phyloP scores from a whole-genome alignment of 2,113 vertebrate species.

The Tachysurus fulvidraco region DNA sequence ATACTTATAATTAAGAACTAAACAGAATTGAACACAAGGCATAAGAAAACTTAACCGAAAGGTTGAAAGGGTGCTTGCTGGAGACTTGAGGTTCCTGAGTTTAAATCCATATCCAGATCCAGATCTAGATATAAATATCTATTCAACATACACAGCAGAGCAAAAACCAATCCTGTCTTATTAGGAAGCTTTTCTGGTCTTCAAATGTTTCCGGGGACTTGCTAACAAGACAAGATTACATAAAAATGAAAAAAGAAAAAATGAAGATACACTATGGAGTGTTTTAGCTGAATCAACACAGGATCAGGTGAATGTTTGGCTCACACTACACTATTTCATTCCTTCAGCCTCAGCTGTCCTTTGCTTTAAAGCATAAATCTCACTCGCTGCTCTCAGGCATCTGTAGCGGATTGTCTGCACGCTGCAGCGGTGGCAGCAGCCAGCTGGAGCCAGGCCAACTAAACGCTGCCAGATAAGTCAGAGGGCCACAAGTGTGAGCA shows the following conservation, averaged over 20 bases:
- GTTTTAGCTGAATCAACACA: slow-evolving; percentile 3
- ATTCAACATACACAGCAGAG: not conserved
- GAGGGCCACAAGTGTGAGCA: slow-evolving; percentile 56
- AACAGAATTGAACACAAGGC: not conserved
- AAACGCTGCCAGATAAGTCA: slow-evolving; percentile 62
- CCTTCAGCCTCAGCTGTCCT: slow-evolving; percentile 28
- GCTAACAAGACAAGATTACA: slow-evolving; percentile 7
- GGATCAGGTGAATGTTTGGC: slow-evolving; percentile 48
- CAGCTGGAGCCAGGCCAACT: slow-evolving; percentile 64
- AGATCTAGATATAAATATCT: not conserved
- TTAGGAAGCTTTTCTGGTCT: not conserved
- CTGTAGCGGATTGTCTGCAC: slow-evolving; percentile 45
- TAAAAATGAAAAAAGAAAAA: slow-evolving; percentile 1
- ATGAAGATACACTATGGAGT: slow-evolving; percentile 7
- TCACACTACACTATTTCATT: slow-evolving; percentile 13
- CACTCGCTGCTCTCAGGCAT: slow-evolving; percentile 39
- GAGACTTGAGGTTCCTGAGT: not conserved
- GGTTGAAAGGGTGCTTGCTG: not conserved
- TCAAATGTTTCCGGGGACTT: not conserved
- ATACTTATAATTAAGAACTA: not conserved
- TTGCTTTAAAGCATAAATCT: slow-evolving; percentile 50
- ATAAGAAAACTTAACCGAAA: not conserved
- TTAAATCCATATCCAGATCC: not conserved
- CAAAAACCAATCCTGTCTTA: not conserved
- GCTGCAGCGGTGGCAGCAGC: slow-evolving; percentile 40